Percentiles rank a stretch among this genome's conserved stretches.
Evolutionary conservation across 2,888 invertebrate species (phyloP).

Genomic region (Phymatocera aterrima): DNA sequence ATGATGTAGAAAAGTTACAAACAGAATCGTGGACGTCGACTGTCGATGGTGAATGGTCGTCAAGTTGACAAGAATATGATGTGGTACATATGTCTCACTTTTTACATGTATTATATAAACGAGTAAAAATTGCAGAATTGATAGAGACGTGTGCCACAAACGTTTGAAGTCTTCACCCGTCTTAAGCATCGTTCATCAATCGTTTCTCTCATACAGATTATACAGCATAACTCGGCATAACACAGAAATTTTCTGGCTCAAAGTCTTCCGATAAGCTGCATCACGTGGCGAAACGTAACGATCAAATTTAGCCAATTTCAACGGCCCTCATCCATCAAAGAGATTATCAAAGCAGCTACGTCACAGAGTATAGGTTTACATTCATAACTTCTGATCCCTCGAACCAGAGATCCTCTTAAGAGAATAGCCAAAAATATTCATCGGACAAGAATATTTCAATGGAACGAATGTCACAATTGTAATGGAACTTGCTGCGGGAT

Average conservation of each 20-base stretch:
- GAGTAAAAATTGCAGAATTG: conserved; percentile 5
- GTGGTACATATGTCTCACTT: no score
- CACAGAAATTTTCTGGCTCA: not conserved
- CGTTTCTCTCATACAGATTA: not conserved
- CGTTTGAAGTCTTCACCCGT: conserved; percentile 20
- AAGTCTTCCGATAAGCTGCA: not conserved
- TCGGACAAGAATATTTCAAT: not conserved
- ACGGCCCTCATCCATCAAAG: conserved; percentile 22
- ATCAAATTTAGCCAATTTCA: conserved; percentile 22
- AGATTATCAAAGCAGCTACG: not conserved
- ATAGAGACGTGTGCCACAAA: not conserved
- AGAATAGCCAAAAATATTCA: not conserved
- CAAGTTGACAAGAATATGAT: not conserved
- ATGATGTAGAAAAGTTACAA: not conserved
- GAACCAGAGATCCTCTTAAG: not conserved
- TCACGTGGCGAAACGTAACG: not conserved
- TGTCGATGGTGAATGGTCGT: not conserved
- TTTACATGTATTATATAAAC: not conserved
- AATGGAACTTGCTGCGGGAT: not conserved
- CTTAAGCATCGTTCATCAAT: conserved; percentile 20
- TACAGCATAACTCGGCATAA: conserved; percentile 17
- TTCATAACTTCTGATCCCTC: not conserved
- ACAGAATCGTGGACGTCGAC: not conserved
- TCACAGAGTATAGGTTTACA: not conserved
- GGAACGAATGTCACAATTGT: not conserved